Percentiles rank a stretch among this genome's conserved stretches.
Evolutionary conservation across 1,140 invertebrate genomes (phyloP).

Genomic region (Ericerus pela): DNA sequence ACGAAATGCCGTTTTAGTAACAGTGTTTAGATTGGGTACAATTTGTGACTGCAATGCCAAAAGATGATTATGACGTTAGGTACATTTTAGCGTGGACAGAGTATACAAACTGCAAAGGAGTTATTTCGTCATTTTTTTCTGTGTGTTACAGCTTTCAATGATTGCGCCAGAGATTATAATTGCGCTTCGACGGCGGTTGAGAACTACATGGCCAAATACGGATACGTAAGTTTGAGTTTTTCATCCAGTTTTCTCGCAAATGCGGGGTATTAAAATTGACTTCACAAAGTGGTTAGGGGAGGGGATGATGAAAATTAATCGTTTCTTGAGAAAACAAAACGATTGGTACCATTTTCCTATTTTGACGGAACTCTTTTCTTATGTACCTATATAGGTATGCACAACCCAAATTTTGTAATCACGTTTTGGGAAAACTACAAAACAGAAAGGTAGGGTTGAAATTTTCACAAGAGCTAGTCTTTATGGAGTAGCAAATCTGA

Average conservation of each 20-base stretch:
- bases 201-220: constrained; percentile 42
- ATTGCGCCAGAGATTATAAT: constrained; percentile 40
- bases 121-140: background rate
- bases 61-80: too few species aligned
- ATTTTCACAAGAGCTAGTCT: too few species aligned
- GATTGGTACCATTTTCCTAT: too few species aligned
- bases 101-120: background rate
- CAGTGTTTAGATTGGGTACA: too few species aligned
- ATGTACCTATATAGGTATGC: background rate
- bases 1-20: too few species aligned
- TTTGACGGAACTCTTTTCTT: background rate
- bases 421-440: background rate
- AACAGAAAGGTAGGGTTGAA: background rate
- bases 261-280: background rate
- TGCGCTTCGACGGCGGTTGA: constrained; percentile 42
- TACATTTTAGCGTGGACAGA: too few species aligned
- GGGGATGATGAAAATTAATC: too few species aligned
- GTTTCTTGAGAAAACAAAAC: too few species aligned
- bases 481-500: too few species aligned
- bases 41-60: too few species aligned
- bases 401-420: background rate
- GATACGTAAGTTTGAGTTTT: constrained; percentile 37
- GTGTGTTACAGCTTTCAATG: constrained; percentile 38
- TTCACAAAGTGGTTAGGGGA: too few species aligned
- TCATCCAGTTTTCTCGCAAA: background rate